phyloP scores from a whole-genome alignment of 2,888 invertebrate species.

The Amblyteles armatorius region DNA sequence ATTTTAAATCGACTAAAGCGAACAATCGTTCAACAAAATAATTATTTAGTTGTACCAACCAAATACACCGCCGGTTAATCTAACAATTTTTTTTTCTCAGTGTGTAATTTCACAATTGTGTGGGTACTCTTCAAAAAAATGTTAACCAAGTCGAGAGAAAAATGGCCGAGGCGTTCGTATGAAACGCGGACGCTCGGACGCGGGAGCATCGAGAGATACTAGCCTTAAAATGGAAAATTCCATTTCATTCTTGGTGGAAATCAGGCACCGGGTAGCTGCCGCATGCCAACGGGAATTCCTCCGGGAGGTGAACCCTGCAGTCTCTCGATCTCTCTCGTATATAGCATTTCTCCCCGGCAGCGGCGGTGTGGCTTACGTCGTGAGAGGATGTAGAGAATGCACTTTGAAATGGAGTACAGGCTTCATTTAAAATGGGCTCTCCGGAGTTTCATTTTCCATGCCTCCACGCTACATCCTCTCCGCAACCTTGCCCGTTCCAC shows the following conservation, averaged over 20 bases:
- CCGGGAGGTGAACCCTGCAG: slow-evolving; percentile 54
- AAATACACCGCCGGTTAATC: too few relatives aligned
- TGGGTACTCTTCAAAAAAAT: background rate
- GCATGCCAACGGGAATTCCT: slow-evolving; percentile 66
- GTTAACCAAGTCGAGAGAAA: background rate
- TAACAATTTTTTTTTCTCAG: too few relatives aligned
- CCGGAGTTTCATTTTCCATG: slow-evolving; percentile 65
- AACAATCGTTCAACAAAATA: too few relatives aligned
- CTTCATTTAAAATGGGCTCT: slow-evolving; percentile 67
- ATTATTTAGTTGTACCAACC: too few relatives aligned
- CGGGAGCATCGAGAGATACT: slow-evolving; percentile 26
- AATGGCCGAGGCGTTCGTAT: slow-evolving; percentile 29
- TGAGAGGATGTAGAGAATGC: slow-evolving; percentile 67
- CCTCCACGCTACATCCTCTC: slow-evolving; percentile 21
- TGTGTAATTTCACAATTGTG: background rate
- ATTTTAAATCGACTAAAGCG: too few relatives aligned
- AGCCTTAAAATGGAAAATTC: slow-evolving; percentile 65
- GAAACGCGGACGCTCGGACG: slow-evolving; percentile 21
- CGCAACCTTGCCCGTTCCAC: slow-evolving; percentile 1
- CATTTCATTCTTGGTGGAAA: slow-evolving; percentile 65
- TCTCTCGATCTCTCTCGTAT: slow-evolving; percentile 30
- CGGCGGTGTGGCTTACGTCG: slow-evolving; percentile 63
- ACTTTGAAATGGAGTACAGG: slow-evolving; percentile 68
- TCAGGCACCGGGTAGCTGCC: slow-evolving; percentile 30
- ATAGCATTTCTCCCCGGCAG: slow-evolving; percentile 55